These are phyloP conservation scores for Setophaga coronata DNA, from an alignment of 2,113 vertebrate genomes.

Conservation along the genomic window DNA sequence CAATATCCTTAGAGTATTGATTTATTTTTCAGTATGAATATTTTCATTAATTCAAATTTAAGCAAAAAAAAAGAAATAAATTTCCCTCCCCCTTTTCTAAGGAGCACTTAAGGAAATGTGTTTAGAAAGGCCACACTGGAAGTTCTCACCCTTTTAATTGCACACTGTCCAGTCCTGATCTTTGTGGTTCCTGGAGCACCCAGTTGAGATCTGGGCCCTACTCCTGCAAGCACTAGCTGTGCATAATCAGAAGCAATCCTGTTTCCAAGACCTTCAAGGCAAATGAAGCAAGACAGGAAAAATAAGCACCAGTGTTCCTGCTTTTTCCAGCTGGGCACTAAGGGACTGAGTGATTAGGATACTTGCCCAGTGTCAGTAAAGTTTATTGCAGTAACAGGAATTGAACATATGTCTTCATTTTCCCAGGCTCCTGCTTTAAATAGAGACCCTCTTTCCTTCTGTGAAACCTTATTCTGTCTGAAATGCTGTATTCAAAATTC, in stretches of 20 bases:
- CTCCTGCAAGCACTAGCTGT: background rate
- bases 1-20: no score
- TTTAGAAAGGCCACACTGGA: background rate
- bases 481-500: background rate
- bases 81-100: background rate
- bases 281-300: conserved; percentile 29
- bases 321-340: background rate
- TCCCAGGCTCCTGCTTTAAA: background rate
- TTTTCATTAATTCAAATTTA: background rate
- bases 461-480: conserved; percentile 17
- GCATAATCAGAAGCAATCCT: background rate
- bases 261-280: background rate
- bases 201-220: background rate
- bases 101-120: background rate
- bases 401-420: background rate
- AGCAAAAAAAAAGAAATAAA: background rate
- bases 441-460: conserved; percentile 1
- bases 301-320: background rate
- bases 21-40: background rate
- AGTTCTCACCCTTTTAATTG: background rate
- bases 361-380: background rate
- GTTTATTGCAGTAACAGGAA: conserved; percentile 9
- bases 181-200: background rate
- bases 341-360: background rate
- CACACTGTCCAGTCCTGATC: background rate